These are phyloP conservation scores for Apocheima hispidaria DNA, from an alignment of 2,888 invertebrate genomes.

Conservation along the genomic window DNA sequence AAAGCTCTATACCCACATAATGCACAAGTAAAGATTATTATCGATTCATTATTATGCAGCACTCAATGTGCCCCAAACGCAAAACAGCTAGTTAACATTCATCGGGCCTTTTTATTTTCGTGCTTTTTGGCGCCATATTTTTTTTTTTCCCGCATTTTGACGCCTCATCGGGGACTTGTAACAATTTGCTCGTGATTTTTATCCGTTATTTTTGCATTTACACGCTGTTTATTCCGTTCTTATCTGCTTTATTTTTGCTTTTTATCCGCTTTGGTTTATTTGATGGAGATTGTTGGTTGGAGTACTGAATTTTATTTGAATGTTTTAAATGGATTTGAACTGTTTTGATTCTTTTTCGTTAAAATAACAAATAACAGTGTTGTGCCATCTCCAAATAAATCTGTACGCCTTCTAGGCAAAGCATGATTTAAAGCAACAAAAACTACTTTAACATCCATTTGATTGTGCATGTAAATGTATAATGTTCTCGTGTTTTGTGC, in stretches of 20 bases:
- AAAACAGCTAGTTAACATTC: slow-evolving; percentile 60
- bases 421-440: too few relatives aligned
- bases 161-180: slow-evolving; percentile 43
- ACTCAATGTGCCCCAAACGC: slow-evolving; percentile 28
- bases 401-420: too few relatives aligned
- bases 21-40: too few relatives aligned
- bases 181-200: slow-evolving; percentile 43
- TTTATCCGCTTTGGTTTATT: slow-evolving; percentile 21
- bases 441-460: too few relatives aligned
- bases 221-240: slow-evolving; percentile 33
- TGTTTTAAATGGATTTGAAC: not conserved
- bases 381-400: too few relatives aligned
- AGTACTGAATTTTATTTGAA: not conserved
- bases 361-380: too few relatives aligned
- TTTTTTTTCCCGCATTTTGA: slow-evolving; percentile 47
- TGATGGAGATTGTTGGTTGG: slow-evolving; percentile 23
- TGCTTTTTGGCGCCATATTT: slow-evolving; percentile 52
- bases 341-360: not conserved
- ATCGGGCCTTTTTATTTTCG: slow-evolving; percentile 54
- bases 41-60: not conserved
- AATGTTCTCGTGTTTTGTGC: too few relatives aligned
- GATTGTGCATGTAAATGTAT: too few relatives aligned
- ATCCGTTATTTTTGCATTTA: slow-evolving; percentile 42
- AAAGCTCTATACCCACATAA: too few relatives aligned
- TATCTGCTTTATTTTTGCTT: slow-evolving; percentile 30